Percentiles rank a stretch among this genome's conserved stretches.
Evolutionary conservation across 2,888 invertebrate species (phyloP).

Genomic region (Galerucella calmariensis): DNA sequence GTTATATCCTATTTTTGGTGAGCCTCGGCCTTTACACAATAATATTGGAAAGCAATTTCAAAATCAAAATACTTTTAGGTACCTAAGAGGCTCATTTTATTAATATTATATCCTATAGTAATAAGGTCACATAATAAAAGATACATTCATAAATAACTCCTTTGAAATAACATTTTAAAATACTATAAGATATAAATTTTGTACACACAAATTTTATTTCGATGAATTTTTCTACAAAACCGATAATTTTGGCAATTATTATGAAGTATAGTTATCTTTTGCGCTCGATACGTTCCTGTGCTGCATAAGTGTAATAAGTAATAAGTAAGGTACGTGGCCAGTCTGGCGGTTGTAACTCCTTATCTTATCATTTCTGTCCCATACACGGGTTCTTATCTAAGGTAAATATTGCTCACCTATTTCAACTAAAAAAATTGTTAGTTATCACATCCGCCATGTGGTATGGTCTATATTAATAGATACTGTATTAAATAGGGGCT

Average conservation of each 20-base stretch:
- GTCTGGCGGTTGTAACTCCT: slow-evolving; percentile 52
- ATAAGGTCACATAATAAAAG: no score
- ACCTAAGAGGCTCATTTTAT: no score
- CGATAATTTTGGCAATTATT: background rate
- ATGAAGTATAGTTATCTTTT: background rate
- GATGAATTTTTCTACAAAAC: no score
- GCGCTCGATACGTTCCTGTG: slow-evolving; percentile 1
- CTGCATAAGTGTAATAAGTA: slow-evolving; percentile 41
- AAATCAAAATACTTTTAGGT: no score
- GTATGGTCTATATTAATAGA: slow-evolving; percentile 16
- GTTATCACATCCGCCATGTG: slow-evolving; percentile 46
- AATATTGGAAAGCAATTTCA: no score
- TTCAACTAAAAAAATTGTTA: slow-evolving; percentile 45
- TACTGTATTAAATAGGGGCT: slow-evolving; percentile 28
- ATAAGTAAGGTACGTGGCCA: slow-evolving; percentile 50
- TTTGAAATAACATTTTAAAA: no score
- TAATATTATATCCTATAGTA: no score
- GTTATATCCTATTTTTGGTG: background rate
- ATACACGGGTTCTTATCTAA: slow-evolving; percentile 56
- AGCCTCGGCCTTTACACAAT: no score
- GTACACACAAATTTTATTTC: no score
- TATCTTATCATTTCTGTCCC: slow-evolving; percentile 56
- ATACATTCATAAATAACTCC: no score
- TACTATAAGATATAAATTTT: no score
- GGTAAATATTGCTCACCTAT: slow-evolving; percentile 58